A percentile compares a stretch with the other conserved stretches of the same genome.
Evolutionary conservation across 1,140 invertebrate genomes (phyloP).

Genomic region (Neuroterus valhalla): DNA sequence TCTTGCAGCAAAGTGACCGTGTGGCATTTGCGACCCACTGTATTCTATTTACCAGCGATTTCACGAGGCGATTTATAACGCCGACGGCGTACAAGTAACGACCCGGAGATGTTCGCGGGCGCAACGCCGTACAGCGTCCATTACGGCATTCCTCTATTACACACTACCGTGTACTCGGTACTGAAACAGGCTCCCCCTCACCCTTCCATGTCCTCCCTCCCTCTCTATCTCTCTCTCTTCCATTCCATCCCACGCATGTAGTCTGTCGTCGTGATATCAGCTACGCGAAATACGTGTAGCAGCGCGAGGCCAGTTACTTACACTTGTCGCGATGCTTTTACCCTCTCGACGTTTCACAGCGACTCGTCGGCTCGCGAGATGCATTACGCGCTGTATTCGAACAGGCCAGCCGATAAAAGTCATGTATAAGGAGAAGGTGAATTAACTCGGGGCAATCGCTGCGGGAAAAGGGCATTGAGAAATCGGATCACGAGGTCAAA

Average conservation of each 20-base stretch:
- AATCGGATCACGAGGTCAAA: background rate
- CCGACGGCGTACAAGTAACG: constrained; percentile 13
- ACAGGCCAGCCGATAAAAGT: constrained; percentile 12
- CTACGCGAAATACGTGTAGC: constrained; percentile 18
- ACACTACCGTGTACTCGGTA: constrained; percentile 6
- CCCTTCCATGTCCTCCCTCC: background rate
- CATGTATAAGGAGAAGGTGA: background rate
- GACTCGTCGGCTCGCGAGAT: background rate
- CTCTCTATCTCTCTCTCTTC: background rate
- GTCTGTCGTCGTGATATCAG: background rate
- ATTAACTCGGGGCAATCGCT: constrained; percentile 34
- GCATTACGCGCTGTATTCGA: background rate
- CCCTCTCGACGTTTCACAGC: background rate
- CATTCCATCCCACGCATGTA: background rate
- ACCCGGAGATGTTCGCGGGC: constrained; percentile 15
- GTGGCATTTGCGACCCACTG: background rate
- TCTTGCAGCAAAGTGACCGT: background rate
- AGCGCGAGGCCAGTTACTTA: constrained; percentile 10
- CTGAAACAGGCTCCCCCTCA: background rate
- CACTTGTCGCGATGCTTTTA: constrained; percentile 16
- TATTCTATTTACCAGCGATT: constrained; percentile 32
- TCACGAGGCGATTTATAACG: constrained; percentile 24
- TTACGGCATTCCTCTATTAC: constrained; percentile 17
- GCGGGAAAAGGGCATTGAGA: constrained; percentile 36
- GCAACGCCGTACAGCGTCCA: constrained; percentile 9